Percentiles rank a stretch among this genome's conserved stretches.
Conservation (phyloP, 1,140 invertebrate genomes). For the Trichonephila clavipes region DNA sequence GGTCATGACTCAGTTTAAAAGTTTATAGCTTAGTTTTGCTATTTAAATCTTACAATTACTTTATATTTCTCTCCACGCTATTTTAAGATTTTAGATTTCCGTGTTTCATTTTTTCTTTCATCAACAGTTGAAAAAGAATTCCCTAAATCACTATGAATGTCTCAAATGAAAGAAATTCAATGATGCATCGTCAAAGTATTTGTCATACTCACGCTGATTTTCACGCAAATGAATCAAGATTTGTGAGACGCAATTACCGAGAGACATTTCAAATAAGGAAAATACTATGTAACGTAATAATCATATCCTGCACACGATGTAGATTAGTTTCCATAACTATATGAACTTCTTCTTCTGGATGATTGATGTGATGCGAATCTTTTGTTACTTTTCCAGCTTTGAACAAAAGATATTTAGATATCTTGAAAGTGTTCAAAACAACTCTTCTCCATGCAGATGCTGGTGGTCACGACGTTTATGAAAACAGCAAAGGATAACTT, state of each 20-base stretch:
- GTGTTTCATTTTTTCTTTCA: neutral
- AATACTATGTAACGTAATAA: slow-evolving; percentile 44
- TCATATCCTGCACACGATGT: slow-evolving; percentile 5
- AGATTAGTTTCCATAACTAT: slow-evolving; percentile 40
- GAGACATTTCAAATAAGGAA: neutral
- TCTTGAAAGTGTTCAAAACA: slow-evolving; percentile 16
- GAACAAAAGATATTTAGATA: slow-evolving; percentile 46
- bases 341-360: neutral
- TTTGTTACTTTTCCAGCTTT: slow-evolving; percentile 29
- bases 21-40: neutral
- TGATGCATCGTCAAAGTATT: slow-evolving; percentile 9
- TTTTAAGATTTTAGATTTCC: neutral
- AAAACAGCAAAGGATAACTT: neutral
- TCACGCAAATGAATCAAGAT: slow-evolving; percentile 9
- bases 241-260: neutral
- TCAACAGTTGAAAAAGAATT: neutral
- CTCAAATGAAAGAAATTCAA: slow-evolving; percentile 1
- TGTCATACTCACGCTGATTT: neutral
- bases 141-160: neutral
- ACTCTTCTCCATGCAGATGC: slow-evolving; percentile 36
- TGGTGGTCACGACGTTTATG: slow-evolving; percentile 62
- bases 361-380: slow-evolving; percentile 36
- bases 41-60: neutral
- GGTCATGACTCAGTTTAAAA: neutral
- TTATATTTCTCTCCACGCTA: neutral